Conservation (phyloP, 1,140 invertebrate genomes). For the Plutomurus gul region DNA sequence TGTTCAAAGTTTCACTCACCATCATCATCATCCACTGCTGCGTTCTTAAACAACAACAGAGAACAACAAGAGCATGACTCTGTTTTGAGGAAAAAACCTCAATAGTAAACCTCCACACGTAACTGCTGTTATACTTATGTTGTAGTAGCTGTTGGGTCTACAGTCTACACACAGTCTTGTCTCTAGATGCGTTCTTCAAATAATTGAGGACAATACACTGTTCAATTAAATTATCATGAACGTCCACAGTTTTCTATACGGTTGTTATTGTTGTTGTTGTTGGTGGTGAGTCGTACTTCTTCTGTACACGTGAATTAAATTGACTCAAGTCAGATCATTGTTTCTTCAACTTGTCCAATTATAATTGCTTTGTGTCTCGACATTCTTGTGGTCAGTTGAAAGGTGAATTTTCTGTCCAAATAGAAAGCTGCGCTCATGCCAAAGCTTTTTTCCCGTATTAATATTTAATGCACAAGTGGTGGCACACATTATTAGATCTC, state of each 20-base stretch:
- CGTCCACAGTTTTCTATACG: no score
- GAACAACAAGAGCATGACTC: neutral
- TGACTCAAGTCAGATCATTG: neutral
- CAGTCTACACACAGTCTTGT: neutral
- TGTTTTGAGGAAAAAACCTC: neutral
- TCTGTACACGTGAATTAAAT: neutral
- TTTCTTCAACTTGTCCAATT: neutral
- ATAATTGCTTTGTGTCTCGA: neutral
- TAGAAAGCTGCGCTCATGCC: no score
- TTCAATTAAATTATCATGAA: neutral
- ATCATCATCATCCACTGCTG: neutral
- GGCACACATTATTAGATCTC: no score
- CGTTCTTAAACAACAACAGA: no score
- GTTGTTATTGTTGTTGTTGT: neutral
- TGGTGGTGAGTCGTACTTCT: no score
- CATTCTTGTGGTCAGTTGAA: neutral
- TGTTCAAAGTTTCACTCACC: neutral
- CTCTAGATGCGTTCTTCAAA: neutral
- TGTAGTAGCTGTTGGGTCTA: no score
- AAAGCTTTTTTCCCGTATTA: no score
- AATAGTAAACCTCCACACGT: no score
- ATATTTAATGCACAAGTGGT: no score
- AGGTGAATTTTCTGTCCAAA: neutral
- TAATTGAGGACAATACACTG: constrained; percentile 1
- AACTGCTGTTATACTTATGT: no score